Conservation (phyloP, 2,113 vertebrate species). For the Lota lota region DNA sequence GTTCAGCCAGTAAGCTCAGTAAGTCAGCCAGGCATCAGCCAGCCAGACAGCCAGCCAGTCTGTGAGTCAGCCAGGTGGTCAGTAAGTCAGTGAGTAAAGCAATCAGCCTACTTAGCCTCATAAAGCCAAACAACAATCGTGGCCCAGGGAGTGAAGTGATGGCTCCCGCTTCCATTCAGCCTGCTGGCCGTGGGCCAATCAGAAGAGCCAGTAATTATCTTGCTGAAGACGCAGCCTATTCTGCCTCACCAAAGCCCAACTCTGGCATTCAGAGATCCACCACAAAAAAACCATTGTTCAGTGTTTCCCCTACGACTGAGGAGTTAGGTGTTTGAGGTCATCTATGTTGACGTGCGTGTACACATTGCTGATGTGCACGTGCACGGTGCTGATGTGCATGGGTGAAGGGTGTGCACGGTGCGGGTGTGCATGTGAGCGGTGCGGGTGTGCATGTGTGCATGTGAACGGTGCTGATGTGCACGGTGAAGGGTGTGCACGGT, state of each 20-base stretch:
- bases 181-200: conserved; percentile 44
- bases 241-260: conserved; percentile 44
- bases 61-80: background rate
- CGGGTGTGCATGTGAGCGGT: too few species aligned
- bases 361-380: too few species aligned
- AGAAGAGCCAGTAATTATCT: conserved; percentile 42
- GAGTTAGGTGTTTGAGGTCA: too few species aligned
- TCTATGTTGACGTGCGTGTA: background rate
- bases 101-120: conserved; percentile 17
- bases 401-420: too few species aligned
- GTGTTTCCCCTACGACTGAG: conserved; percentile 6
- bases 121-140: conserved; percentile 28
- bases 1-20: background rate
- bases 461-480: too few species aligned
- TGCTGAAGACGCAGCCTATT: conserved; percentile 31
- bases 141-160: conserved; percentile 36
- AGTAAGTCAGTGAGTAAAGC: conserved; percentile 38
- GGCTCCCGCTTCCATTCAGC: conserved; percentile 35
- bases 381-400: too few species aligned
- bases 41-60: conserved; percentile 2
- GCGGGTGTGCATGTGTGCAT: too few species aligned
- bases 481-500: too few species aligned
- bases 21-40: conserved; percentile 7
- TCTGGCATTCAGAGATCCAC: conserved; percentile 34
- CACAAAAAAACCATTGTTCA: conserved; percentile 20